Base-by-base conservation (phyloP, 2,888 invertebrate genomes). In the Drosophila kambysellisi region DNA sequence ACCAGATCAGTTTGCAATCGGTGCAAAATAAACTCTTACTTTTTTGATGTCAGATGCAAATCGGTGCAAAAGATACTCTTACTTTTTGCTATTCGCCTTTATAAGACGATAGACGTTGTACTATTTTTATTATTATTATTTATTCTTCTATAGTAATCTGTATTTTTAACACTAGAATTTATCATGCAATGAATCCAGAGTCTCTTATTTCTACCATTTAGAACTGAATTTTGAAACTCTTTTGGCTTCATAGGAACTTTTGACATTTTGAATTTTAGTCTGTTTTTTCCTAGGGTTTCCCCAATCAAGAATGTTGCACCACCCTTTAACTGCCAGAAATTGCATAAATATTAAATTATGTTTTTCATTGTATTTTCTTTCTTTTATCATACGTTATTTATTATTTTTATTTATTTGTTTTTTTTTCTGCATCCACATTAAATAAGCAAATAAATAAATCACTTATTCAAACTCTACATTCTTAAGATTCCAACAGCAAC, bases 71-170 rank as follows among this genome's bases (percentile, higher is more conserved):
- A 15, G 35, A 37, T 6, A 6, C 15, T 6, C 37, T 15, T 37
- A 15, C 5, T 15, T 15, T 6, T 37, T 6, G 6, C 37, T 6
- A 15, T 7, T 6, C 15, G 15, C 37, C 37, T 37, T 3, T 35
- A 35, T 15, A 17, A 17, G 11, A n/a, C 20, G 12, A 43, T 3
- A n/a, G n/a, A n/a, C n/a, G n/a, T n/a, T n/a, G n/a, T n/a, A n/a
- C n/a, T n/a, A n/a, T n/a, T n/a, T n/a, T n/a, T n/a, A n/a, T n/a
- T n/a, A n/a, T n/a, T n/a, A n/a, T n/a, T n/a, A n/a, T n/a, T n/a
- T 20, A 11, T 0, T 2, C 43, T 20, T n/a, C 1, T 17, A 0
- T n/a, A 2, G n/a, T n/a, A 41, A n/a, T 41, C 4, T n/a, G 4
- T 0, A 5, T n/a, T 11, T 9, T 0, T n/a, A 20, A 20, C n/a